Percentiles rank a stretch among this genome's conserved stretches.
These are phyloP conservation scores for Myotis daubentonii DNA, from an alignment of 2,797 vertebrate genomes.

Conservation along the genomic window DNA sequence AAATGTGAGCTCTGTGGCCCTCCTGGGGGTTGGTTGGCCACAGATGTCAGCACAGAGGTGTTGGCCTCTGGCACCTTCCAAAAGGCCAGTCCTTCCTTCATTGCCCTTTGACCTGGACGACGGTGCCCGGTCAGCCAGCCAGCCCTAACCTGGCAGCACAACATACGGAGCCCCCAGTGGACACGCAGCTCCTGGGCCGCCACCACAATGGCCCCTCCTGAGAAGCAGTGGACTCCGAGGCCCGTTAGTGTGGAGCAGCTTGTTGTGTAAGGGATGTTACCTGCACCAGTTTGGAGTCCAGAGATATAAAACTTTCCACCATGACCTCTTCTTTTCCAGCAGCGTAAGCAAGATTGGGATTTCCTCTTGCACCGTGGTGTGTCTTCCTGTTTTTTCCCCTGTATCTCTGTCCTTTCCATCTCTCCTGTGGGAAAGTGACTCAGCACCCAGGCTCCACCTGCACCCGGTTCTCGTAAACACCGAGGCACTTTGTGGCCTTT, in stretches of 20 bases:
- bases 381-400: conserved; percentile 83
- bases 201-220: background rate
- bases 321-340: conserved; percentile 79
- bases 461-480: background rate
- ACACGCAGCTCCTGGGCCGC: no score
- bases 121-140: background rate
- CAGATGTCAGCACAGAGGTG: background rate
- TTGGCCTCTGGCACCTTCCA: background rate
- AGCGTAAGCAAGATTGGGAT: conserved; percentile 78
- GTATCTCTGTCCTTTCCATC: conserved; percentile 75
- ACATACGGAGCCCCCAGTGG: background rate
- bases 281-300: background rate
- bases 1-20: no score
- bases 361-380: conserved; percentile 78
- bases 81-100: background rate
- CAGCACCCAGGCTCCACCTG: conserved; percentile 12
- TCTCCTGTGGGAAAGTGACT: conserved; percentile 71
- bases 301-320: conserved; percentile 80
- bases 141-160: background rate
- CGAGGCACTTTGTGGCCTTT: rapidly evolving
- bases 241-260: background rate
- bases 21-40: background rate
- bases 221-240: background rate
- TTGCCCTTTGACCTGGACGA: background rate
- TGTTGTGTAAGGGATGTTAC: background rate